phyloP scores from a whole-genome alignment of 2,113 vertebrate species.

The Nothoprocta pentlandii region DNA sequence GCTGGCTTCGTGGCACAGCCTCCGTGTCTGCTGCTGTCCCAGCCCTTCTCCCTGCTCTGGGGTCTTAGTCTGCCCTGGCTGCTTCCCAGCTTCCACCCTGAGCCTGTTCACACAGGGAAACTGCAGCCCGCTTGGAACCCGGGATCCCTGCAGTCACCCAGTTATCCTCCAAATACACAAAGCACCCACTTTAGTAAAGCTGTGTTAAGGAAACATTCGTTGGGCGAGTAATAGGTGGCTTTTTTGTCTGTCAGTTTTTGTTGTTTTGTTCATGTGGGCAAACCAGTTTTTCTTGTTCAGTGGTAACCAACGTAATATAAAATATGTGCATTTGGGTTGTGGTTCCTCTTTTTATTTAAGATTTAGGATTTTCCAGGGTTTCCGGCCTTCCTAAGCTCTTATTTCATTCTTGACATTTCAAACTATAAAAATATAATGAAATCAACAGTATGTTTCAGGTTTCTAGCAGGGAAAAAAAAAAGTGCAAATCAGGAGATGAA shows the following conservation, averaged over 20 bases:
- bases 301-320: constrained; percentile 2
- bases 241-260: not conserved
- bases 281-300: constrained; percentile 54
- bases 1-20: not conserved
- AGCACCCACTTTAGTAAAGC: not conserved
- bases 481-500: not conserved
- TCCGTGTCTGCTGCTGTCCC: accelerated
- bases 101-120: accelerated
- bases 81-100: not conserved
- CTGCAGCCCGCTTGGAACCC: not conserved
- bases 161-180: not conserved
- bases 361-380: not conserved
- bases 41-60: not conserved
- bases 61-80: accelerated
- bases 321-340: not conserved
- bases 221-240: not conserved
- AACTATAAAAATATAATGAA: not conserved
- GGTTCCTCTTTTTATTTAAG: not conserved
- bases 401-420: not conserved
- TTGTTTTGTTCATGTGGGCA: constrained; percentile 8
- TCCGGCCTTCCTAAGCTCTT: not conserved
- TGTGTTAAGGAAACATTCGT: not conserved
- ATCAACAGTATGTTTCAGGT: not conserved
- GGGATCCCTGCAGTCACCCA: not conserved
- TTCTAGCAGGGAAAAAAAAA: not conserved